Evolutionary conservation across 2,888 invertebrate species (phyloP), one percentile per base, ranked within the genome.

Genomic region (Rambutsinella grinnellia): DNA sequence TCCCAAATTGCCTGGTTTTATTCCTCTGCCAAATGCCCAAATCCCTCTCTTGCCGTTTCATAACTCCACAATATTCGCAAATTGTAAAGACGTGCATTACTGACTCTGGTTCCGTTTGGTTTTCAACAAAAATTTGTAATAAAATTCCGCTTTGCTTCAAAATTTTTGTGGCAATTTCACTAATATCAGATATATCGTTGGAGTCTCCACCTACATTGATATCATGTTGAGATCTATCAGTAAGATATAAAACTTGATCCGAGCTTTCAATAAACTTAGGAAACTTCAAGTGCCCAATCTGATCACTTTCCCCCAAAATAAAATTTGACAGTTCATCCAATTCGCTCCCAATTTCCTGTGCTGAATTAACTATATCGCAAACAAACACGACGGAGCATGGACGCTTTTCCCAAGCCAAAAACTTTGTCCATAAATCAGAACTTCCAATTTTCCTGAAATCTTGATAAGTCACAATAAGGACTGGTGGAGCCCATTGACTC

Each of bases 21-120:
- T 82, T 82, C 54, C 82, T 58, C 68, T 75, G 72, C 82, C 82
- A 82, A 23, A 54, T 56, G 8, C 82, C 82, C 49, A 82, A 26
- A 61, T 71, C 53, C 28, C 56, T 57, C 36, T 79, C 54, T 46
- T 78, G 58, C 60, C 68, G 65, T 56, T 74, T 74, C n/a, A 27
- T 17, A 24, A 23, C 44, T 6, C 80, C 79, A 53, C 82, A 82
- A 26, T 78, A 80, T 1, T 63, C 74, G 26, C 82, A 82, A 3
- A 68, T 54, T 0, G 82, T 74, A 19, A 54, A 78, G 2, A 81
- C 62, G n/a, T 76, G 62, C 54, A 81, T 78, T 3, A 76, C 3
- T 1, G 82, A 63, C 53, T 79, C 82, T 23, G 76, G 53, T 36
- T 67, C 19, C 0, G 78, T 58, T 26, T 49, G 51, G 10, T 78